Evolutionary conservation across 2,113 vertebrate species (phyloP).

Genomic region (Leiothrix lutea): DNA sequence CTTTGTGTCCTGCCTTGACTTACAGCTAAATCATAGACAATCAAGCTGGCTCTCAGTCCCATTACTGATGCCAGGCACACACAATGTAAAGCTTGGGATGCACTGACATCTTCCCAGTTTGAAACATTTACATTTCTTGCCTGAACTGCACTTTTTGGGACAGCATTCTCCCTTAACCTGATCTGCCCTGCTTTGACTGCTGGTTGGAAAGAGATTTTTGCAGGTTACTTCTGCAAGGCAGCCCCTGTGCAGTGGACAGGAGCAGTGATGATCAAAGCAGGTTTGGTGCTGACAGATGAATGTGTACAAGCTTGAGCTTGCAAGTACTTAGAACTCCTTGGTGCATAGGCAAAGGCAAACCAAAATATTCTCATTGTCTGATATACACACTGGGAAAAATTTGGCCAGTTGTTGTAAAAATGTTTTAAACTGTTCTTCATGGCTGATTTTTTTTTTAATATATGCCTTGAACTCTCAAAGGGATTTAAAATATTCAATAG

Average conservation of each 20-base stretch:
- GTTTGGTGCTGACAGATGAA: neutral
- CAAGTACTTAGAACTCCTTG: neutral
- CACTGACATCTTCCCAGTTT: neutral
- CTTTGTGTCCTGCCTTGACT: neutral
- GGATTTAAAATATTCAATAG: neutral
- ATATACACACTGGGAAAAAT: neutral
- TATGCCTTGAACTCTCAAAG: neutral
- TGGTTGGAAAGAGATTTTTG: neutral
- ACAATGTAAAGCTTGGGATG: neutral
- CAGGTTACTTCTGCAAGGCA: neutral
- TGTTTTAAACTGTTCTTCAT: neutral
- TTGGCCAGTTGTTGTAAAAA: neutral
- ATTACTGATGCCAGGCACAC: neutral
- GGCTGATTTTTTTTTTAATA: neutral
- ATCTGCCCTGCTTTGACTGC: neutral
- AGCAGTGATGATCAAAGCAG: neutral
- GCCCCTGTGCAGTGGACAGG: neutral
- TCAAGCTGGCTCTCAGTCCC: neutral
- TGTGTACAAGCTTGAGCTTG: neutral
- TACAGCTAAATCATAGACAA: neutral
- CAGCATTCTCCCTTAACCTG: neutral
- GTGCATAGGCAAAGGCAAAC: neutral
- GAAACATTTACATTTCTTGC: neutral
- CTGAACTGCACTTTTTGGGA: neutral
- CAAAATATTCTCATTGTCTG: neutral